These are phyloP conservation scores for Protomyctophum bolini DNA, from an alignment of 2,113 vertebrate genomes.

Conservation along the genomic window DNA sequence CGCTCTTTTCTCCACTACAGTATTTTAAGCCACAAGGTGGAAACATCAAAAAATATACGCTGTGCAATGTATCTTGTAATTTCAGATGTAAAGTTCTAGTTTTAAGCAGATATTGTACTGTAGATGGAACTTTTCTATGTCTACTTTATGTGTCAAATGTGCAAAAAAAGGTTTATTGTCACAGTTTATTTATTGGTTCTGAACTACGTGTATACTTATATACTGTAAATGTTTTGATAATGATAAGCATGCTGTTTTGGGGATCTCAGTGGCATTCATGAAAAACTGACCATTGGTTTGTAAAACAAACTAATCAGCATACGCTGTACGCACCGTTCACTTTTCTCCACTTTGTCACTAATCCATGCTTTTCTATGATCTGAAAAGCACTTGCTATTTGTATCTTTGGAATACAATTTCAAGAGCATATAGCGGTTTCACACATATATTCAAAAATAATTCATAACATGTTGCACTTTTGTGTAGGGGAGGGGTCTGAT, in stretches of 20 bases:
- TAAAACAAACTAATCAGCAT: constrained; percentile 60
- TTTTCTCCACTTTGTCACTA: constrained; percentile 61
- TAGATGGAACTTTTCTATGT: constrained; percentile 89
- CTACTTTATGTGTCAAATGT: constrained; percentile 84
- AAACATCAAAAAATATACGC: constrained; percentile 76
- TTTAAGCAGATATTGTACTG: constrained; percentile 87
- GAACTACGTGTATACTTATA: constrained; percentile 81
- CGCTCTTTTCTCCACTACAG: constrained; percentile 45
- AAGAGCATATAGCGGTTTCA: constrained; percentile 39
- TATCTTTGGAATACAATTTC: constrained; percentile 61
- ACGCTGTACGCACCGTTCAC: constrained; percentile 72
- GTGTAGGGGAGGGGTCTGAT: constrained; percentile 55
- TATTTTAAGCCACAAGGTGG: constrained; percentile 51
- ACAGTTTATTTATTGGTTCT: constrained; percentile 89
- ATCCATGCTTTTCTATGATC: constrained; percentile 74
- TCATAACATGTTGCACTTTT: constrained; percentile 67
- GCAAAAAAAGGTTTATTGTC: constrained; percentile 80
- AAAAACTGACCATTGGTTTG: constrained; percentile 65
- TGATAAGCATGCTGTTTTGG: constrained; percentile 85
- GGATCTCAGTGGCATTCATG: constrained; percentile 68
- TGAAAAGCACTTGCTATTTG: constrained; percentile 71
- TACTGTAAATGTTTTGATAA: constrained; percentile 87
- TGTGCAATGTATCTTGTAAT: constrained; percentile 90
- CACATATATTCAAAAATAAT: constrained; percentile 32
- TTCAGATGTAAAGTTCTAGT: constrained; percentile 89